phyloP scores from a whole-genome alignment of 2,888 invertebrate genomes.

The Calephelis perditalis region DNA sequence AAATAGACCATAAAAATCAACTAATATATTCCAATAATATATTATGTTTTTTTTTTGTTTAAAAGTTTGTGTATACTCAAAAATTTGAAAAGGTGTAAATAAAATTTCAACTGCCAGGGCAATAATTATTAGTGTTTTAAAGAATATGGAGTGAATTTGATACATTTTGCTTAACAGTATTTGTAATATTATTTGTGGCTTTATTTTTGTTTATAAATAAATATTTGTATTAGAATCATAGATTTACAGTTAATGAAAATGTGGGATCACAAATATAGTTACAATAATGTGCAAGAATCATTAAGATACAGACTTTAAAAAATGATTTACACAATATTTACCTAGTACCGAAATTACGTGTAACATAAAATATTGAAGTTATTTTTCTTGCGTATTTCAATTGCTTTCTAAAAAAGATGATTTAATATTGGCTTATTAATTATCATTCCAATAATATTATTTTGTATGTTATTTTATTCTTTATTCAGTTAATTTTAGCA shows the following conservation, averaged over 20 bases:
- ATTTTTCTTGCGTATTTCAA: conserved; percentile 1
- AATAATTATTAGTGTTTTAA: neutral
- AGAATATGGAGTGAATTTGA: neutral
- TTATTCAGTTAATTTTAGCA: neutral
- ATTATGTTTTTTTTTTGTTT: neutral
- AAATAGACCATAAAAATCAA: neutral
- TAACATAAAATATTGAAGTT: neutral
- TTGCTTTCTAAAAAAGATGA: neutral
- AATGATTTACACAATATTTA: neutral
- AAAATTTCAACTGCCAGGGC: no score
- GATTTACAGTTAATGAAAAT: conserved; percentile 6
- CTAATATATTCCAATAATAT: neutral
- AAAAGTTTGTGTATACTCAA: no score
- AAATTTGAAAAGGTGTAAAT: no score
- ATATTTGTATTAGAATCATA: conserved; percentile 9
- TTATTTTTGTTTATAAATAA: conserved; percentile 1
- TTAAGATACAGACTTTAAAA: conserved; percentile 3
- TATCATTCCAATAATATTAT: conserved; percentile 7
- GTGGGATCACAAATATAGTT: conserved; percentile 8
- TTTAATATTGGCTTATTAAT: conserved; percentile 4
- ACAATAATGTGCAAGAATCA: neutral
- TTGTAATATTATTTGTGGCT: neutral
- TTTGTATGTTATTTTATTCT: conserved; percentile 5
- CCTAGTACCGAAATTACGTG: conserved; percentile 8
- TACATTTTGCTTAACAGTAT: conserved; percentile 5